Evolutionary conservation across 2,113 vertebrate species (phyloP).

Genomic region (Pipa parva): DNA sequence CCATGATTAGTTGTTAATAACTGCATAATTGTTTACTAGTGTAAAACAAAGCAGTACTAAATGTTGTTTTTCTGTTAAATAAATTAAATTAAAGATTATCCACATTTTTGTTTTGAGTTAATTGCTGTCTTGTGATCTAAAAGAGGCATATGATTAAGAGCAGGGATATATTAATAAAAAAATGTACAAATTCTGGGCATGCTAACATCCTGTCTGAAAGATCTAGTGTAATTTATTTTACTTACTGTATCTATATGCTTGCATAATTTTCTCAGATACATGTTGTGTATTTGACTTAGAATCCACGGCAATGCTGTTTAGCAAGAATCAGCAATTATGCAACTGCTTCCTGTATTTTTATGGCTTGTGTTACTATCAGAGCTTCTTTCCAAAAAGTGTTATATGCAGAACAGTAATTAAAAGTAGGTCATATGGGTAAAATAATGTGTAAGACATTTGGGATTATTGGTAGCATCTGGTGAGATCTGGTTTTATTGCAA

Average conservation of each 20-base stretch:
- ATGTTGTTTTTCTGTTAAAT: no score
- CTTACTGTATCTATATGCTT: neutral
- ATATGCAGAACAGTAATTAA: slow-evolving; percentile 23
- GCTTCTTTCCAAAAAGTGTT: neutral
- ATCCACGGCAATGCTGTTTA: neutral
- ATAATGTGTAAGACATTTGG: slow-evolving; percentile 3
- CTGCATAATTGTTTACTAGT: no score
- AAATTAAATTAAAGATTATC: no score
- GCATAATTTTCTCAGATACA: neutral
- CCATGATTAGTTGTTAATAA: no score
- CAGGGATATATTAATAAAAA: neutral
- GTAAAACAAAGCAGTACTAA: no score
- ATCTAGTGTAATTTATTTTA: neutral
- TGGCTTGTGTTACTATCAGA: slow-evolving; percentile 6
- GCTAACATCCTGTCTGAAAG: neutral
- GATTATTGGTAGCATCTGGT: slow-evolving; percentile 35
- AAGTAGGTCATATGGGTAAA: slow-evolving; percentile 32
- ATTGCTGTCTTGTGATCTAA: neutral
- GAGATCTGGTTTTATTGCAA: slow-evolving; percentile 26
- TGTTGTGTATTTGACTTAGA: neutral
- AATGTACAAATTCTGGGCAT: neutral
- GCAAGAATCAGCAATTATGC: neutral
- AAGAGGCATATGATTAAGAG: neutral
- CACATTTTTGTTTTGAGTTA: neutral
- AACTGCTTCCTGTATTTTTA: neutral